Base-by-base conservation (phyloP, 2,888 invertebrate genomes). In the Penaeus monodon region DNA sequence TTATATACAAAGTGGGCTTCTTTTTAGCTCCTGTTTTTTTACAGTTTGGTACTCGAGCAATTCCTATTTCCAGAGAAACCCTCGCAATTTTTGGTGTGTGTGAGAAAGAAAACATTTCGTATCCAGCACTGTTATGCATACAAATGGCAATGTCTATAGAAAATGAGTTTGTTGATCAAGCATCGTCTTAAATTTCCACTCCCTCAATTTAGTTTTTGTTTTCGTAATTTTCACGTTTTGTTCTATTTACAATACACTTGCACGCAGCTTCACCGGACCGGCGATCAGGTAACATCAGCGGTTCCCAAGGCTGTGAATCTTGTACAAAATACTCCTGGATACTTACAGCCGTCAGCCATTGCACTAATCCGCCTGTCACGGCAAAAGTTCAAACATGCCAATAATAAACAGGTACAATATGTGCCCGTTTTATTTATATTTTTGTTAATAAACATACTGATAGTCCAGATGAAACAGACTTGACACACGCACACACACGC, bases 341-440 rank as follows among this genome's bases (percentile, higher is more conserved):
- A 49, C 70, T 65, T 27, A 82, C 82, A 73, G 49, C 57, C 57
- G 29, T 29, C 82, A 73, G 73, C 65, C 66, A 24, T 64, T 65
- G 49, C 64, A 79, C 64, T 79, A 63, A 64, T 29, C 64, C 78
- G 78, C 78, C 78, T 27, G 78, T 74, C 74, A n/a, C 82, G 33
- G 70, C 77, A 64, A 74, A 76, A 74, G 74, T 74, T 33, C 74
- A 49, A 82, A 74, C 82, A 64, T 82, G 82, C 82, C 82, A 82
- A 82, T 82, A 63, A 57, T 65, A 79, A 83, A 83, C 86, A 87
- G 86, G 83, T 87, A 87, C 86, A 87, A 87, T 87, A 88, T 84
- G 88, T 84, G 84, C 88, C 88, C 68, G 84, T 84, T 80, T 27
- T 70, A 70, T 24, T 22, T 33, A 17, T 33, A 22, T 70, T 29